phyloP scores from a whole-genome alignment of 2,113 vertebrate species.

The Zingel zingel region DNA sequence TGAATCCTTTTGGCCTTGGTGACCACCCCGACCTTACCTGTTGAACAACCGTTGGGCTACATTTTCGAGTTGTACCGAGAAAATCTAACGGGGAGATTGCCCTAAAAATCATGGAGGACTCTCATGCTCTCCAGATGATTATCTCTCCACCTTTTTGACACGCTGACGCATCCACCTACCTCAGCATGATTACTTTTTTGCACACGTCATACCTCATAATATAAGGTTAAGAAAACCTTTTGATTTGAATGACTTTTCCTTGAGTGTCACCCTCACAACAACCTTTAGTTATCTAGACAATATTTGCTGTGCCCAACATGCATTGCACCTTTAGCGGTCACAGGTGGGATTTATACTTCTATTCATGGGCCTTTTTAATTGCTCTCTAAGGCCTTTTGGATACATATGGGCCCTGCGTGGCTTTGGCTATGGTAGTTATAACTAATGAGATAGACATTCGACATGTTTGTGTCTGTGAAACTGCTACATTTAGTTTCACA shows the following conservation, averaged over 20 bases:
- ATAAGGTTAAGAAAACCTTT: background rate
- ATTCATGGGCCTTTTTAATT: slow-evolving; percentile 10
- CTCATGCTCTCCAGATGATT: background rate
- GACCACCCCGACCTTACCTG: no score
- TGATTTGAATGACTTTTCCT: background rate
- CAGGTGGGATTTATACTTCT: background rate
- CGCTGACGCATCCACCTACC: background rate
- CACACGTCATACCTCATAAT: background rate
- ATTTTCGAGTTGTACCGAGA: background rate
- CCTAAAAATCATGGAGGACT: background rate
- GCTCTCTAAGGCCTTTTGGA: slow-evolving; percentile 7
- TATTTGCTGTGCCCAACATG: background rate
- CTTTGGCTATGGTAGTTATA: background rate
- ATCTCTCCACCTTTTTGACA: background rate
- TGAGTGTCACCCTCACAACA: background rate
- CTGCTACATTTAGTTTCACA: background rate
- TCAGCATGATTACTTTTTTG: background rate
- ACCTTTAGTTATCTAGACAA: background rate
- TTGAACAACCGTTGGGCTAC: no score
- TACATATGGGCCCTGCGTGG: background rate
- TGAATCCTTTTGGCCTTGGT: background rate
- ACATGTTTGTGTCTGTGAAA: background rate
- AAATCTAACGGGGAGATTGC: background rate
- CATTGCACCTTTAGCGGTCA: background rate
- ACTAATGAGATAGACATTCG: background rate